Evolutionary conservation across 2,888 invertebrate species (phyloP).

Genomic region (Acanthacorydalis orientalis): DNA sequence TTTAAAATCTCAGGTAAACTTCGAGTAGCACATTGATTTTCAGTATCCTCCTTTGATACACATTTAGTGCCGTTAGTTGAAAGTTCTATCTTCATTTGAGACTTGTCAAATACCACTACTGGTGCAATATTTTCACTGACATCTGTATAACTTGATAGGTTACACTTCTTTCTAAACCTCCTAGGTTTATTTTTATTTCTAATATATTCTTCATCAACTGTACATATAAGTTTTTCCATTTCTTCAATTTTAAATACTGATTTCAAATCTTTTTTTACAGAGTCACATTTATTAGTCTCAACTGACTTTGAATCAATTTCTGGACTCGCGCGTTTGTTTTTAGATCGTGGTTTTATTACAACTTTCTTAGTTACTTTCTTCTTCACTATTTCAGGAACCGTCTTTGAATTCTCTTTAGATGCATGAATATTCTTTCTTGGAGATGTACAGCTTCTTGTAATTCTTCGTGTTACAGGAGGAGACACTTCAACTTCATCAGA

Average conservation of each 20-base stretch:
- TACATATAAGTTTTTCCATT: slow-evolving; percentile 7
- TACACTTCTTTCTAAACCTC: slow-evolving; percentile 12
- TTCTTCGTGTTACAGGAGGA: not conserved
- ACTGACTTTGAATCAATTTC: slow-evolving; percentile 7
- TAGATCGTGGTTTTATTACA: not conserved
- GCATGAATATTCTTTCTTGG: not conserved
- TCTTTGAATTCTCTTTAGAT: no score
- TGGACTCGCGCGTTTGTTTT: slow-evolving; percentile 1
- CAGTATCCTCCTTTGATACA: not conserved
- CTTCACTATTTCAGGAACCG: not conserved
- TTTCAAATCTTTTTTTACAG: slow-evolving; percentile 9
- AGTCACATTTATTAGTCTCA: slow-evolving; percentile 2
- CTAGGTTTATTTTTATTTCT: slow-evolving; percentile 17
- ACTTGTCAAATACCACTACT: no score
- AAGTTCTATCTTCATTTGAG: not conserved
- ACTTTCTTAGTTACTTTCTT: slow-evolving; percentile 6
- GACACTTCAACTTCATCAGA: not conserved
- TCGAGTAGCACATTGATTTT: not conserved
- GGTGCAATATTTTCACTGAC: no score
- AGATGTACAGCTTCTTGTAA: not conserved
- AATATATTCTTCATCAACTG: slow-evolving; percentile 13
- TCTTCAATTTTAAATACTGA: slow-evolving; percentile 12
- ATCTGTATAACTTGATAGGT: not conserved
- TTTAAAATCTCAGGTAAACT: no score
- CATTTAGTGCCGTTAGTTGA: not conserved